Conservation (phyloP, 2,113 vertebrate genomes). For the Esox niger region DNA sequence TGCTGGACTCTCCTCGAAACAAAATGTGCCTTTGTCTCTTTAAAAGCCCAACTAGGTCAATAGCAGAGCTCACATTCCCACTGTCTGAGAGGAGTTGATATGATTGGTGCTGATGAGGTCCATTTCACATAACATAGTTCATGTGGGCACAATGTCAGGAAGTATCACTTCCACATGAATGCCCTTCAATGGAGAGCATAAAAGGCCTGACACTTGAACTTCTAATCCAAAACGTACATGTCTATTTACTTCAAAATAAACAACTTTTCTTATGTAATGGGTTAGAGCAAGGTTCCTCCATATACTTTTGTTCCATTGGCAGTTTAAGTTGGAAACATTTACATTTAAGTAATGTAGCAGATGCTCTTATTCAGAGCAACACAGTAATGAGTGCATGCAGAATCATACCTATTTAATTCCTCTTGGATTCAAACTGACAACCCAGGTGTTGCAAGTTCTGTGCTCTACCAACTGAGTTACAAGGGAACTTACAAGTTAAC, state of each 20-base stretch:
- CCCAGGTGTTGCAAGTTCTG: no score
- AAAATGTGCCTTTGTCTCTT: constrained; percentile 47
- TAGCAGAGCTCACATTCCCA: constrained; percentile 25
- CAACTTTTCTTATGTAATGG: background rate
- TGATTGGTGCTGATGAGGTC: constrained; percentile 63
- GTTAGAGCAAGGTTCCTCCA: background rate
- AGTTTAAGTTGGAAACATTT: background rate
- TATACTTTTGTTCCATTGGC: background rate
- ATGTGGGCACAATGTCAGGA: constrained; percentile 56
- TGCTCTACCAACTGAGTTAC: no score
- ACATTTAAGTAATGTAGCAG: no score
- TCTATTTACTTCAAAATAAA: constrained; percentile 30
- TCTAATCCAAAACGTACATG: constrained; percentile 26
- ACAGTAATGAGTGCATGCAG: no score
- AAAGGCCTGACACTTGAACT: constrained; percentile 21
- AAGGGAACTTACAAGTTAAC: background rate
- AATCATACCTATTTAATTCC: no score
- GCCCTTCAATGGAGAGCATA: constrained; percentile 26
- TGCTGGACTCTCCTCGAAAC: background rate
- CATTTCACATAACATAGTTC: constrained; percentile 57
- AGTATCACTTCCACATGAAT: constrained; percentile 51
- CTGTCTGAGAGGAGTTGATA: constrained; percentile 41
- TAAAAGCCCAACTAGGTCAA: constrained; percentile 60
- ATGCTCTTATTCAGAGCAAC: no score
- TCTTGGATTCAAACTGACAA: no score